phyloP scores from a whole-genome alignment of 2,113 vertebrate species.

The Nematolebias whitei region DNA sequence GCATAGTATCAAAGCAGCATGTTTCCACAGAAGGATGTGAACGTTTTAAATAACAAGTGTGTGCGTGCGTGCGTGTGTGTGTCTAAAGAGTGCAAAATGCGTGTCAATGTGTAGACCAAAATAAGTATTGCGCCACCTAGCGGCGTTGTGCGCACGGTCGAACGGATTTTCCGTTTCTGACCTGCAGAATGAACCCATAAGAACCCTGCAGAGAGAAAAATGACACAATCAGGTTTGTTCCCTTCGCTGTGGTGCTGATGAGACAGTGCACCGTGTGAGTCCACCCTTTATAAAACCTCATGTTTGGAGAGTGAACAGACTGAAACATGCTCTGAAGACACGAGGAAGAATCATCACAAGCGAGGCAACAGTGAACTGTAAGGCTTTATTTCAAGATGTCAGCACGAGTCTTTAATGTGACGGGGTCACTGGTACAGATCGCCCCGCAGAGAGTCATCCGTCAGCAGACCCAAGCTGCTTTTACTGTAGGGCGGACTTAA shows the following conservation, averaged over 20 bases:
- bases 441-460: constrained; percentile 15
- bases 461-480: constrained; percentile 16
- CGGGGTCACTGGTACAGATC: constrained; percentile 20
- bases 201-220: not conserved
- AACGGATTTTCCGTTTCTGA: constrained; percentile 8
- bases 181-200: constrained; percentile 25
- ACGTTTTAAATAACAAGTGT: too few relatives aligned
- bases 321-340: too few relatives aligned
- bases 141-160: constrained; percentile 15
- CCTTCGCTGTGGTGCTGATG: constrained; percentile 5
- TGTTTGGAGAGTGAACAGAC: too few relatives aligned
- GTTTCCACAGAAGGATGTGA: too few relatives aligned
- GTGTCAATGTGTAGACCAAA: constrained; percentile 8
- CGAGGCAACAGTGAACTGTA: not conserved
- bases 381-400: not conserved
- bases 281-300: too few relatives aligned
- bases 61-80: too few relatives aligned
- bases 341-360: too few relatives aligned
- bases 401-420: constrained; percentile 16
- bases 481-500: too few relatives aligned
- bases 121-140: constrained; percentile 58
- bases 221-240: too few relatives aligned
- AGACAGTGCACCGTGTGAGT: not conserved
- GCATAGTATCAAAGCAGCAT: too few relatives aligned
- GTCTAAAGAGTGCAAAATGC: constrained; percentile 50